These are phyloP conservation scores for Phoeniculus purpureus DNA, from an alignment of 2,797 vertebrate genomes.

Conservation along the genomic window DNA sequence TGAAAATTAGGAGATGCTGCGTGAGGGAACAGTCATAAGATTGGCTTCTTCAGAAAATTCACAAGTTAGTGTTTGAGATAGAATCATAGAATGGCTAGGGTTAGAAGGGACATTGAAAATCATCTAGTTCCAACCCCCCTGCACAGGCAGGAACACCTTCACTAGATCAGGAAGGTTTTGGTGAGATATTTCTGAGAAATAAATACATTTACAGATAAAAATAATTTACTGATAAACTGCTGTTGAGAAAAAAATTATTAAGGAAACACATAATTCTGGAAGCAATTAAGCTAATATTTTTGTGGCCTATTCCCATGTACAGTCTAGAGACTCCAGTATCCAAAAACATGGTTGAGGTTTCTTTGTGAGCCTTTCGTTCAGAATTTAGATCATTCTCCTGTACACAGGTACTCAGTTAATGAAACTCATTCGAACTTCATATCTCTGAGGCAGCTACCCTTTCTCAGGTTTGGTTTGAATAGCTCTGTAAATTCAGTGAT, in stretches of 20 bases:
- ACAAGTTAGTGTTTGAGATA: not conserved
- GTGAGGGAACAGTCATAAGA: not conserved
- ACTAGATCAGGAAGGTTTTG: not conserved
- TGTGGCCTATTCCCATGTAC: not conserved
- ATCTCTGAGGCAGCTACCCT: not conserved
- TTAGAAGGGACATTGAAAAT: no score
- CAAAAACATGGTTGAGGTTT: not conserved
- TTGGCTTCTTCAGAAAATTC: not conserved
- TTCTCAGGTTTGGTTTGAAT: not conserved
- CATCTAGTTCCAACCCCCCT: no score
- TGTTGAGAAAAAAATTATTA: not conserved
- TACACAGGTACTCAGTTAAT: not conserved
- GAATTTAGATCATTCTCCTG: not conserved
- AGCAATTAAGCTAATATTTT: not conserved
- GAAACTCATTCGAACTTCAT: not conserved
- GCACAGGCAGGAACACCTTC: no score
- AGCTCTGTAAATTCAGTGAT: not conserved
- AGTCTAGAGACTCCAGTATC: not conserved
- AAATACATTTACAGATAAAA: not conserved
- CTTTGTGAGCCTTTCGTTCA: not conserved
- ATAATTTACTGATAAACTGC: not conserved
- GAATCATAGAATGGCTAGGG: not conserved
- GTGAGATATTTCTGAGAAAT: not conserved
- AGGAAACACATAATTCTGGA: not conserved
- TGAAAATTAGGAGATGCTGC: slow-evolving; percentile 16